Base-by-base conservation (phyloP, 1,140 invertebrate species). In the Mycetomoellerius zeteki region DNA sequence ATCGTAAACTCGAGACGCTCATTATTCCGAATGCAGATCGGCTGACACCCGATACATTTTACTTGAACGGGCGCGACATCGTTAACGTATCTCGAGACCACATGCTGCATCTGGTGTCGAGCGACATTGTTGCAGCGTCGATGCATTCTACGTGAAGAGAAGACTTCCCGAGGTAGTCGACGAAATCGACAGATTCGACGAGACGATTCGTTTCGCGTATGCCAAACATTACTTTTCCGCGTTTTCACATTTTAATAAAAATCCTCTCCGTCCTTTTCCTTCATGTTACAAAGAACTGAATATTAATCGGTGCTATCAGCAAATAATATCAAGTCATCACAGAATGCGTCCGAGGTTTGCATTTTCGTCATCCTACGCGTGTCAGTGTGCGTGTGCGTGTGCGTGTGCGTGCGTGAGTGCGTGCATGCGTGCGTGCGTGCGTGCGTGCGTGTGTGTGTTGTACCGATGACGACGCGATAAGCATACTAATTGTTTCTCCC, bases 401-500 rank as follows among this genome's bases (percentile, higher is more conserved):
- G 16, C 21, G 21, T 37, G n/a, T 37, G 21, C 2, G 37, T 43
- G 10, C 12, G 0, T 12, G 19, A 1, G 4, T 21, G 71, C 58
- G 89, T 91, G 10, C 60, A 19, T 75, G 21, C 37, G 16, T 12
- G 10, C 60, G 24, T 75, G 21, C 37, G 16, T 12, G 21, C 21
- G n/a, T 37, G 21, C 2, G 37, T 43, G 10, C 12, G 0, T 12
- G 19, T 4, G 4, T 21, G 71, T 62, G 89, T 91, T 80, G 88
- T 52, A 72, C 33, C 84, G 7, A 56, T 50, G 87, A 69, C 82
- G 85, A 88, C 72, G 77, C 76, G 78, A 75, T 56, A 8, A 56
- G 92, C 87, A 93, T 92, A 92, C 86, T 92, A 91, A 92, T 92
- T 91, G 64, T 87, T 86, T 67, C 71, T 27, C 27, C 30, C 19